Percentiles rank a stretch among this genome's conserved stretches.
Evolutionary conservation across 2,888 invertebrate species (phyloP).

Genomic region (Rhogogaster chlorosoma): DNA sequence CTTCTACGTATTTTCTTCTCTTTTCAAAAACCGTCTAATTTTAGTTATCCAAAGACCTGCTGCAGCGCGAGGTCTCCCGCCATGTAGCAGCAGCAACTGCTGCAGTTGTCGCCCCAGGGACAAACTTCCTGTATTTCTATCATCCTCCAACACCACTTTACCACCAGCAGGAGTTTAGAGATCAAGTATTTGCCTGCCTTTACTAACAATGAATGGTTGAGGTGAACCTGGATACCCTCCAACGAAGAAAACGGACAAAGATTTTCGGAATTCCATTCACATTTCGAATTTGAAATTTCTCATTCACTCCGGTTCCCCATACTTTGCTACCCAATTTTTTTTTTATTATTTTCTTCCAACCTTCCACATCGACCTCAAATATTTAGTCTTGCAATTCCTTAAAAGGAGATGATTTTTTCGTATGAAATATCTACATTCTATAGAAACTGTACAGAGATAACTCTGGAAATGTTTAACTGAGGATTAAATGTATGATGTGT

Average conservation of each 20-base stretch:
- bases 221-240: background rate
- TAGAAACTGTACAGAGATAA: background rate
- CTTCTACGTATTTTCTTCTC: background rate
- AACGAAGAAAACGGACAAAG: background rate
- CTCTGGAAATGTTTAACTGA: background rate
- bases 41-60: conserved; percentile 27
- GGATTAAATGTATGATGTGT: background rate
- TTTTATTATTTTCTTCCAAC: background rate
- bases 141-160: background rate
- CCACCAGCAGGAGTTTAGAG: conserved; percentile 11
- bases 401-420: background rate
- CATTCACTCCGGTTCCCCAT: background rate
- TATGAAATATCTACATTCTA: background rate
- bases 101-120: conserved; percentile 1
- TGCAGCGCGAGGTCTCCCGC: background rate
- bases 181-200: conserved; percentile 34
- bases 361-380: background rate
- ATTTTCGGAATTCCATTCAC: conserved; percentile 31
- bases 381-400: background rate
- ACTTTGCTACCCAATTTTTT: background rate
- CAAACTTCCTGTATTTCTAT: conserved; percentile 27
- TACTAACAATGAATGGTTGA: background rate
- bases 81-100: background rate
- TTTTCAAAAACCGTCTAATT: conserved; percentile 19
- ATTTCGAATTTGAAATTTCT: background rate